Evolutionary conservation across 2,888 invertebrate genomes (phyloP).

Genomic region (Lasioglossum marginatum): DNA sequence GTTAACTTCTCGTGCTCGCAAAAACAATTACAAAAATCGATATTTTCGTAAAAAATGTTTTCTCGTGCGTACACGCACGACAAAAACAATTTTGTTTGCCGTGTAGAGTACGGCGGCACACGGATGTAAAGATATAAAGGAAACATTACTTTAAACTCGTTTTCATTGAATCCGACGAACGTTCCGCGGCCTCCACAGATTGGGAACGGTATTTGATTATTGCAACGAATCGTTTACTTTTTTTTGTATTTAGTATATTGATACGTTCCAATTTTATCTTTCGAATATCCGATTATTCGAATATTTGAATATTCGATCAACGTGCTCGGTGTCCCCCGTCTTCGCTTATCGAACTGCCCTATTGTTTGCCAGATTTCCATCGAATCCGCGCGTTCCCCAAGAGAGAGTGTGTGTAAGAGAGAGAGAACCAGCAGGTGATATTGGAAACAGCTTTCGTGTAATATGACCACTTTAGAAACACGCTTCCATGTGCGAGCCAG

Average conservation of each 20-base stretch:
- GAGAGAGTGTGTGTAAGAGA: background rate
- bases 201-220: background rate
- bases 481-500: background rate
- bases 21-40: background rate
- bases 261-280: background rate
- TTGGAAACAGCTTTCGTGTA: conserved; percentile 27
- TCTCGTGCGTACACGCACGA: background rate
- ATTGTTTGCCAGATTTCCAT: conserved; percentile 24
- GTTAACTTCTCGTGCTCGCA: background rate
- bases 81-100: background rate
- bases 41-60: background rate
- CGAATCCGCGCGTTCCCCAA: background rate
- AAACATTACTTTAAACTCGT: background rate
- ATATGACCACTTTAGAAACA: conserved; percentile 19
- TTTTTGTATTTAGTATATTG: background rate
- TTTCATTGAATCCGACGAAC: background rate
- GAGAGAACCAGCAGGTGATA: background rate
- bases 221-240: background rate
- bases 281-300: conserved; percentile 14
- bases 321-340: background rate
- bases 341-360: conserved; percentile 5
- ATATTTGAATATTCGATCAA: conserved; percentile 20
- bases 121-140: background rate
- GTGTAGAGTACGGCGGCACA: background rate
- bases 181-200: no score